Base-by-base conservation (phyloP, 2,797 vertebrate species). In the Siniperca obscura region DNA sequence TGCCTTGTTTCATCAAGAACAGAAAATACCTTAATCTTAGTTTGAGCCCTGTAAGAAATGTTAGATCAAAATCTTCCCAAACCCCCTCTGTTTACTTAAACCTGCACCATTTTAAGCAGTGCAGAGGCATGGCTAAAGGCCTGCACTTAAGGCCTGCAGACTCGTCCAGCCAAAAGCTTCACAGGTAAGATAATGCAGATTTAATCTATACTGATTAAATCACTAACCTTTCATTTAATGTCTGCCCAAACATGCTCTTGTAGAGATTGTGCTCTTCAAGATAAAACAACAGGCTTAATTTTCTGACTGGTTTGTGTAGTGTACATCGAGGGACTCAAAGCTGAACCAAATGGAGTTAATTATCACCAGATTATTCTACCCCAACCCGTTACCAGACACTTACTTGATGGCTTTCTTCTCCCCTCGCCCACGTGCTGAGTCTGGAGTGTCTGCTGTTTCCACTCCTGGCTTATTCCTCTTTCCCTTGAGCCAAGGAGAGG, bases 361-460 rank as follows among this genome's bases (percentile, higher is more conserved):
- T 88, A 90, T 86, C 87, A 88, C 83, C 89, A 87, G 86, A 89
- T 89, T 78, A 81, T 88, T 91, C 87, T 84, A 86, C 84, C 87
- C 89, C 85, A 85, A 90, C 89, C 87, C 85, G 89, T 89, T 90
- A 83, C 85, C 82, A 81, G 89, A 79, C 94, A 95, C 96, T 94
- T 96, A 96, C 96, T 96, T 96, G 95, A 96, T 96, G 94, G 96
- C 95, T 96, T 96, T 96, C 94, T 96, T 96, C 95, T 96, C 96
- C 92, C 96, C 96, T 91, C 95, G 93, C 89, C 94, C 95, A 93
- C 95, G 95, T 91, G 93, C 94, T 1, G 95, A 96, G 89, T 96
- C 96, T 91, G 96, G 95, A 94, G 95, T 95, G 86, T 95, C 94
- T 83, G 93, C 95, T 36, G 94, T 88, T 88, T 96, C 96, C 90